A percentile compares a stretch with the other conserved stretches of the same genome.
Evolutionary conservation across 2,888 invertebrate species (phyloP).

Genomic region (Geophilus truncorum): DNA sequence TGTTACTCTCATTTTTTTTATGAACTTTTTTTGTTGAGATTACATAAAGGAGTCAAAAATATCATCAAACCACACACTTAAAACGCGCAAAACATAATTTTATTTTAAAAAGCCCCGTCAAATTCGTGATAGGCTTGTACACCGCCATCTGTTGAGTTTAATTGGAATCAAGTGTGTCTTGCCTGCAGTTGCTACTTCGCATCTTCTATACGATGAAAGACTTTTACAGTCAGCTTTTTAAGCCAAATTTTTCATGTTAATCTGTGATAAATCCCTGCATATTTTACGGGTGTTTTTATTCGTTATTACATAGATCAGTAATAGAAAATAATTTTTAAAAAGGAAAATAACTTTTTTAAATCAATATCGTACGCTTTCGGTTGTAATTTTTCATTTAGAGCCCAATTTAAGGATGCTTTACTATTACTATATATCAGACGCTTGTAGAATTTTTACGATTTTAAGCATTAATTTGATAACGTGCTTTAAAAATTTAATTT

Average conservation of each 20-base stretch:
- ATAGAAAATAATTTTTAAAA: no score
- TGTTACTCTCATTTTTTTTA: no score
- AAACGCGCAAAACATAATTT: no score
- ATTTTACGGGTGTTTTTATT: slow-evolving; percentile 5
- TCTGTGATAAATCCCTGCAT: slow-evolving; percentile 11
- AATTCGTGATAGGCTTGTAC: not conserved
- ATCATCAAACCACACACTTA: no score
- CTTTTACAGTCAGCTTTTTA: not conserved
- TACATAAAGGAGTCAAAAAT: no score
- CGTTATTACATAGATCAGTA: not conserved
- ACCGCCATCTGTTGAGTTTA: not conserved
- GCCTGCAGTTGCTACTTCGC: not conserved
- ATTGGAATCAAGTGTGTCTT: not conserved
- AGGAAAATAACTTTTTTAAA: not conserved
- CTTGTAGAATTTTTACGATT: not conserved
- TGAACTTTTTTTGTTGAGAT: no score
- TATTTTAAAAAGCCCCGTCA: no score
- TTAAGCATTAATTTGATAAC: not conserved
- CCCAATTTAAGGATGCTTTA: not conserved
- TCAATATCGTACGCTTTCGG: not conserved
- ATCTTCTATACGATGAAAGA: not conserved
- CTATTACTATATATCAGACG: not conserved
- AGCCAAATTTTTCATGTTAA: not conserved
- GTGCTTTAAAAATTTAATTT: not conserved
- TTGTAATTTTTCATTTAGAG: not conserved